Percentiles rank a stretch among this genome's conserved stretches.
Evolutionary conservation across 2,113 vertebrate species (phyloP).

Genomic region (Talpa occidentalis): DNA sequence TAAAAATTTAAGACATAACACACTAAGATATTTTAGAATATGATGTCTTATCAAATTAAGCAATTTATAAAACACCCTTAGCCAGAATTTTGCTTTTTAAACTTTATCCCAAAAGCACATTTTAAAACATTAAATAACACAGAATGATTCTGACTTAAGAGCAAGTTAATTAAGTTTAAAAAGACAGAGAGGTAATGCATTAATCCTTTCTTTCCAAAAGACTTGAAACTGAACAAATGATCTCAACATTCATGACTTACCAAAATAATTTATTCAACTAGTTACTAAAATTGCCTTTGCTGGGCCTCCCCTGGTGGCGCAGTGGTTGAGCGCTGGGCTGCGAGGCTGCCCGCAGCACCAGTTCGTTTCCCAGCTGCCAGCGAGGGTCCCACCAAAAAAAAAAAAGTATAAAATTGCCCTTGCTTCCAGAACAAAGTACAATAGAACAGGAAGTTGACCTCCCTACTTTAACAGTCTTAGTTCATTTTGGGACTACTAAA

Average conservation of each 20-base stretch:
- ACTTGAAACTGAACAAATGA: constrained; percentile 11
- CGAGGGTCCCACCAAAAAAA: too few species aligned
- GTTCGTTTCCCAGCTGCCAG: too few species aligned
- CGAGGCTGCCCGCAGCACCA: too few species aligned
- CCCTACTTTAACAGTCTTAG: neutral
- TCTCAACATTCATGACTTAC: neutral
- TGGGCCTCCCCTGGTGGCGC: too few species aligned
- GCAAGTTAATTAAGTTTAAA: constrained; percentile 17
- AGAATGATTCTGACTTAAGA: neutral
- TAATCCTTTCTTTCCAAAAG: constrained; percentile 18
- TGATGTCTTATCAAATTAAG: neutral
- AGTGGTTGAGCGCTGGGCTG: too few species aligned
- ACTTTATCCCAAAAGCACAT: neutral
- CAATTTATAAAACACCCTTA: neutral
- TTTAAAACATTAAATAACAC: constrained; percentile 15
- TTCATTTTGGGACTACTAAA: constrained; percentile 6
- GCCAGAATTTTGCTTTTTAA: constrained; percentile 3
- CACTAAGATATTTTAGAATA: neutral
- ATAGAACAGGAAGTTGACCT: neutral
- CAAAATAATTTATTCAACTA: constrained; percentile 9
- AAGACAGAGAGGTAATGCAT: neutral
- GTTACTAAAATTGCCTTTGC: neutral
- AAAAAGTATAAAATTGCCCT: neutral
- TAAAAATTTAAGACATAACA: neutral
- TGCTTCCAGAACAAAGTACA: constrained; percentile 15